Evolutionary conservation across 2,888 invertebrate species (phyloP), one percentile per base, ranked within the genome.

Genomic region (Chrysolina haemoptera): DNA sequence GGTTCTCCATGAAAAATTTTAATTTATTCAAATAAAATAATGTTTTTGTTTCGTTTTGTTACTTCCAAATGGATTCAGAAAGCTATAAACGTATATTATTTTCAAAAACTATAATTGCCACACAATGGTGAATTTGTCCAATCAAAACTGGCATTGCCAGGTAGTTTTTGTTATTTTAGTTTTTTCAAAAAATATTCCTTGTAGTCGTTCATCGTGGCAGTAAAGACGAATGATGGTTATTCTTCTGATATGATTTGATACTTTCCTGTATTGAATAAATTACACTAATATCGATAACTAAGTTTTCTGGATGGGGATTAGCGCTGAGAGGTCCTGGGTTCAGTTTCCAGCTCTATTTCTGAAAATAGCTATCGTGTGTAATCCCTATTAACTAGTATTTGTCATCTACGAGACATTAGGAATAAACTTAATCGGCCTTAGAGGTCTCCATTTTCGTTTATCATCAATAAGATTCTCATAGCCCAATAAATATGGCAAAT

Each of bases 21-120:
- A 62, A 59, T 62, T 62, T 43, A 4, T 43, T 68, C 22, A 62
- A 62, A 46, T 46, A 62, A 20, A 68, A 14, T 68, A 9, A 27
- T 22, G 62, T 62, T 48, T 48, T 14, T n/a, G n/a, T n/a, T n/a
- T n/a, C n/a, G 22, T 20, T 27, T 16, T 3, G 43, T 16, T 55
- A 68, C 69, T 62, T 14, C 48, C 62, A 16, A 50, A 59, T 27
- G 69, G 69, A 14, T 69, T 18, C n/a, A 69, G 8, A 14, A 48
- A 62, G 8, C n/a, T n/a, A n/a, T n/a, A n/a, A n/a, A n/a, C n/a
- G n/a, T n/a, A n/a, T n/a, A n/a, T n/a, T n/a, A n/a, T n/a, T n/a
- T n/a, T n/a, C 22, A 22, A 48, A 48, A 62, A 62, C 48, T 18
- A 69, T 48, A 62, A 69, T 63, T 35, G 62, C 27, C 69, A 69